Percentiles rank a stretch among this genome's conserved stretches.
Conservation (phyloP, 2,888 invertebrate species). For the Oscheius sp. region DNA sequence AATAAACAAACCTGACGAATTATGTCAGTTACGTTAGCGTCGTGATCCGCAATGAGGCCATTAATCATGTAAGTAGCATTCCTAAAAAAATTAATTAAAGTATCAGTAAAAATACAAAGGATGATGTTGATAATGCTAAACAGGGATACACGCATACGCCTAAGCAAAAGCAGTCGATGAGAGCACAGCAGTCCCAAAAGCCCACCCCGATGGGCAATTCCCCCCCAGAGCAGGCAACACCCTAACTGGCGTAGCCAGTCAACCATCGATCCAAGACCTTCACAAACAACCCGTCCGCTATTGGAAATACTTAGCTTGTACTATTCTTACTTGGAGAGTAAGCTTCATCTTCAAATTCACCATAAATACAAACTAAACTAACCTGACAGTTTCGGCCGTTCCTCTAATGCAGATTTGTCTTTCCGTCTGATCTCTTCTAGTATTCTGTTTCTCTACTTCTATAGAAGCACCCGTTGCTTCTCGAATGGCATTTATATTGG, state of each 20-base stretch:
- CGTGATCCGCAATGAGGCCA: slow-evolving; percentile 91
- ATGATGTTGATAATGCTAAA: neutral
- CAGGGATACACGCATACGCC: neutral
- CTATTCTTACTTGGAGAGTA: neutral
- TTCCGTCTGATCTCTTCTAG: slow-evolving; percentile 84
- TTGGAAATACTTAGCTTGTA: neutral
- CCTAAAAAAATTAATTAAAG: slow-evolving; percentile 70
- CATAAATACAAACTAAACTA: neutral
- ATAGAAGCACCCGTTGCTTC: slow-evolving; percentile 96
- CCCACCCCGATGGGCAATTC: slow-evolving; percentile 16
- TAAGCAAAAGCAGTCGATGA: slow-evolving; percentile 9
- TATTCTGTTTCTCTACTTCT: slow-evolving; percentile 84
- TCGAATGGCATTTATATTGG: slow-evolving; percentile 96
- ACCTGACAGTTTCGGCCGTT: slow-evolving; percentile 53
- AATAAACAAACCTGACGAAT: slow-evolving; percentile 40
- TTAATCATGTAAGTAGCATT: slow-evolving; percentile 90
- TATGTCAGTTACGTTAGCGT: slow-evolving; percentile 72
- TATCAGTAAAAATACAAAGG: neutral
- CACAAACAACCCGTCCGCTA: neutral
- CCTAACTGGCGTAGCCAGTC: slow-evolving; percentile 25
- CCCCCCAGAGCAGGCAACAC: slow-evolving; percentile 20
- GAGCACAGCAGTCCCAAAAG: slow-evolving; percentile 8
- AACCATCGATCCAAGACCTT: slow-evolving; percentile 21
- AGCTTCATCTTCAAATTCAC: too few relatives aligned
- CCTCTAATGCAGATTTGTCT: slow-evolving; percentile 89